phyloP scores from a whole-genome alignment of 2,797 vertebrate genomes.

The Sylvia borin region DNA sequence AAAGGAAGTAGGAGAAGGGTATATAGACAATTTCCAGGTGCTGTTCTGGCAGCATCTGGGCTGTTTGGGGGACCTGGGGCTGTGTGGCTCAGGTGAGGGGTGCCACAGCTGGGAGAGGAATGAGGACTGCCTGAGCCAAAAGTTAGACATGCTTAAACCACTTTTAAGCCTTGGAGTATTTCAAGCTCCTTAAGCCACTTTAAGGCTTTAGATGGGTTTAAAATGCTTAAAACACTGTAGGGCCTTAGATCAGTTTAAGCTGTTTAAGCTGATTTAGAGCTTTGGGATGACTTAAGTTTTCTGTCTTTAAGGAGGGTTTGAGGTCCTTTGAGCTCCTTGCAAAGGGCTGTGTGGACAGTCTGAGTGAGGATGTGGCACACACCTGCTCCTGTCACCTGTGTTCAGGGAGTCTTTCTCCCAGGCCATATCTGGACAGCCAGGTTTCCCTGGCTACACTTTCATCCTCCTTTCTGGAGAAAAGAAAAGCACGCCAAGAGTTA shows the following conservation, averaged over 20 bases:
- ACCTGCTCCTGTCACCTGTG: neutral
- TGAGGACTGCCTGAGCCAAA: neutral
- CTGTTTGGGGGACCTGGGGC: neutral
- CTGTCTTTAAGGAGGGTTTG: slow-evolving; percentile 20
- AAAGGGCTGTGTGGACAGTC: neutral
- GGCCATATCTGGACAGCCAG: neutral
- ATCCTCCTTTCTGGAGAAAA: neutral
- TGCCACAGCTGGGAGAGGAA: neutral
- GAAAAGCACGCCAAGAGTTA: too few relatives aligned
- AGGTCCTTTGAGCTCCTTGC: neutral
- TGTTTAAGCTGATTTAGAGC: slow-evolving; percentile 63
- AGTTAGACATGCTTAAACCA: slow-evolving; percentile 11
- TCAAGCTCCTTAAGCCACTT: slow-evolving; percentile 51
- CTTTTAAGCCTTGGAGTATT: slow-evolving; percentile 28
- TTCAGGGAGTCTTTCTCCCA: neutral
- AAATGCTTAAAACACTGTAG: slow-evolving; percentile 60
- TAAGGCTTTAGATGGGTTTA: slow-evolving; percentile 62
- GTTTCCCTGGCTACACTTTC: neutral
- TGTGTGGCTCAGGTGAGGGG: neutral
- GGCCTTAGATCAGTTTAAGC: slow-evolving; percentile 46
- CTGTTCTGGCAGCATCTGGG: too few relatives aligned
- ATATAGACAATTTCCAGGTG: neutral
- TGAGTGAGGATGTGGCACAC: neutral
- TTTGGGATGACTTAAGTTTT: slow-evolving; percentile 51
- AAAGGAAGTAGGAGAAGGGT: neutral